These are phyloP conservation scores for Dunckerocampus dactyliophorus DNA, from an alignment of 2,113 vertebrate genomes.

Conservation along the genomic window DNA sequence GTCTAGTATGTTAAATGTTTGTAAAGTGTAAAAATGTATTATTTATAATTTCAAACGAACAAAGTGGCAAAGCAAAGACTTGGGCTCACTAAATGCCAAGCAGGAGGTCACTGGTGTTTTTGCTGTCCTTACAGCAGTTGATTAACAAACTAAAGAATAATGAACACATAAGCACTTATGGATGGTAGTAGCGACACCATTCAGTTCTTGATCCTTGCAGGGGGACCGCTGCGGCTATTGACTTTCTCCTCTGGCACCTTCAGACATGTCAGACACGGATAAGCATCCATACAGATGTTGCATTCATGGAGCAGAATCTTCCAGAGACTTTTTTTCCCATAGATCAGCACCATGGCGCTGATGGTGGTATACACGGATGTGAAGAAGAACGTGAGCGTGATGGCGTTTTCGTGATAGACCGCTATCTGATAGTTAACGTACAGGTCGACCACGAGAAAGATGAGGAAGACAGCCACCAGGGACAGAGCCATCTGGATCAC, in stretches of 20 bases:
- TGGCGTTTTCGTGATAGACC: slow-evolving; percentile 40
- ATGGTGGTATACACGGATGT: slow-evolving; percentile 59
- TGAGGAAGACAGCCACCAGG: slow-evolving; percentile 55
- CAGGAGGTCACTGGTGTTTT: too few relatives aligned
- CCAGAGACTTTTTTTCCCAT: slow-evolving; percentile 70
- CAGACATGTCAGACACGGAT: slow-evolving; percentile 55
- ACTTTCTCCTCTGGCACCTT: slow-evolving; percentile 59
- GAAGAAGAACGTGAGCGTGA: slow-evolving; percentile 57
- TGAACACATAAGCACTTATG: too few relatives aligned
- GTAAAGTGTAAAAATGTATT: too few relatives aligned
- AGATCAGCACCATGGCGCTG: slow-evolving; percentile 63
- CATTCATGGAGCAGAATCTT: slow-evolving; percentile 56
- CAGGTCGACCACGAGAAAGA: slow-evolving; percentile 65
- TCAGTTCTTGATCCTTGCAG: slow-evolving; percentile 39
- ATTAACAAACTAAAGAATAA: too few relatives aligned
- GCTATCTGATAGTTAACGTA: slow-evolving; percentile 59
- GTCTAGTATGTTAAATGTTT: too few relatives aligned
- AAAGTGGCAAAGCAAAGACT: too few relatives aligned
- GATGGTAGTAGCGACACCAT: too few relatives aligned
- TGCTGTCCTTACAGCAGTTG: too few relatives aligned
- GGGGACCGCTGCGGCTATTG: slow-evolving; percentile 1
- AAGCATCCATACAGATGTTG: slow-evolving; percentile 57
- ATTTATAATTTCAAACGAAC: too few relatives aligned
- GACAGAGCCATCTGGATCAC: slow-evolving; percentile 70
- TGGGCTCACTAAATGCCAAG: too few relatives aligned